Evolutionary conservation across 2,113 vertebrate species (phyloP).

Genomic region (Myrmecobius fasciatus): DNA sequence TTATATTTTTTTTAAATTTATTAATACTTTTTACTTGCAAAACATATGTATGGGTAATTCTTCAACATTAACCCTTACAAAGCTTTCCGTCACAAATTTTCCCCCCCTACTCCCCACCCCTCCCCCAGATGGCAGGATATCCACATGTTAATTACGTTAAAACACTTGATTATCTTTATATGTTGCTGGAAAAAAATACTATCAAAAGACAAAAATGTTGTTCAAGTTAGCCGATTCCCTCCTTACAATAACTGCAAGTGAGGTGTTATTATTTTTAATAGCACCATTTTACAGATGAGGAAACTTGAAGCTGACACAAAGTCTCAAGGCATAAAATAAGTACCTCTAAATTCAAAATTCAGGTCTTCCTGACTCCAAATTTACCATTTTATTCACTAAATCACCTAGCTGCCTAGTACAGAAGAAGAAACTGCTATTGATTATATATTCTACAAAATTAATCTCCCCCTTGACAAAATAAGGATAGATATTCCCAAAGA

Average conservation of each 20-base stretch:
- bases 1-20: too few relatives aligned
- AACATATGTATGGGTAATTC: too few relatives aligned
- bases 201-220: too few relatives aligned
- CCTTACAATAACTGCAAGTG: background rate
- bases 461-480: background rate
- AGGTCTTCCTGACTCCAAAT: background rate
- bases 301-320: background rate
- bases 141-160: too few relatives aligned
- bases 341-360: background rate
- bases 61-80: too few relatives aligned
- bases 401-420: background rate
- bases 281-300: background rate
- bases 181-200: too few relatives aligned
- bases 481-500: background rate
- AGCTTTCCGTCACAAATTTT: too few relatives aligned
- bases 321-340: background rate
- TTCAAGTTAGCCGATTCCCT: background rate
- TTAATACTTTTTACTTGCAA: too few relatives aligned
- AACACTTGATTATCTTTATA: too few relatives aligned
- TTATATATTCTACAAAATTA: background rate
- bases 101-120: too few relatives aligned
- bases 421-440: background rate
- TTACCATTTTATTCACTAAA: background rate
- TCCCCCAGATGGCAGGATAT: too few relatives aligned
- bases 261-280: too few relatives aligned